Conservation (phyloP, 2,797 vertebrate genomes). For the Leptoclinus maculatus region DNA sequence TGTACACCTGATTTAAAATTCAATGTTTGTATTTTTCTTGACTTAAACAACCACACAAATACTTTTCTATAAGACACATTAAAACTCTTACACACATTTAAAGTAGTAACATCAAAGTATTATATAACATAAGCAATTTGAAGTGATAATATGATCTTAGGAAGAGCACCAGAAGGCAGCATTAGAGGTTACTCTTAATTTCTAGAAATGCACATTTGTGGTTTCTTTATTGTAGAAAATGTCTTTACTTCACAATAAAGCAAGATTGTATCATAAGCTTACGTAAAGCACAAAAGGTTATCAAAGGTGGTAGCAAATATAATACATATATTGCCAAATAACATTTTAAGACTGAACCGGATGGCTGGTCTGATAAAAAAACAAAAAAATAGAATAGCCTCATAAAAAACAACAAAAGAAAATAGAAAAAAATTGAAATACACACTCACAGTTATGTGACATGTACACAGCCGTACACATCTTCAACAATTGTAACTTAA, state of each 20-base stretch:
- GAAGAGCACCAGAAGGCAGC: conserved; percentile 22
- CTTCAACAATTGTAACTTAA: conserved; percentile 18
- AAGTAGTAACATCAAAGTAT: background rate
- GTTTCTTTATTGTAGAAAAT: conserved; percentile 27
- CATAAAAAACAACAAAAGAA: background rate
- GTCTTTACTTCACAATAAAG: conserved; percentile 20
- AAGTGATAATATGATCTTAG: background rate
- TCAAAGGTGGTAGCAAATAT: conserved; percentile 11
- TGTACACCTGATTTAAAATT: background rate
- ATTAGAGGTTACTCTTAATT: background rate
- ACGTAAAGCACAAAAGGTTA: background rate
- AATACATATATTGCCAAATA: conserved; percentile 4
- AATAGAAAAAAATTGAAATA: background rate
- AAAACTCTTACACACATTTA: background rate
- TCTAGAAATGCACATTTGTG: background rate
- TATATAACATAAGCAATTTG: background rate
- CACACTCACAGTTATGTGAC: background rate
- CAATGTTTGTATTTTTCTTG: background rate
- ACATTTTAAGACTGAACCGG: background rate
- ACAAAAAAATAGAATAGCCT: background rate
- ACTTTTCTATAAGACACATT: background rate
- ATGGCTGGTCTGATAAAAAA: conserved; percentile 8
- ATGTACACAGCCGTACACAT: conserved; percentile 6
- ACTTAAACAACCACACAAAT: background rate
- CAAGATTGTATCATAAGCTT: background rate